A percentile compares a stretch with the other conserved stretches of the same genome.
Conservation (phyloP, 2,797 vertebrate genomes). For the Cercopithecus diana region DNA sequence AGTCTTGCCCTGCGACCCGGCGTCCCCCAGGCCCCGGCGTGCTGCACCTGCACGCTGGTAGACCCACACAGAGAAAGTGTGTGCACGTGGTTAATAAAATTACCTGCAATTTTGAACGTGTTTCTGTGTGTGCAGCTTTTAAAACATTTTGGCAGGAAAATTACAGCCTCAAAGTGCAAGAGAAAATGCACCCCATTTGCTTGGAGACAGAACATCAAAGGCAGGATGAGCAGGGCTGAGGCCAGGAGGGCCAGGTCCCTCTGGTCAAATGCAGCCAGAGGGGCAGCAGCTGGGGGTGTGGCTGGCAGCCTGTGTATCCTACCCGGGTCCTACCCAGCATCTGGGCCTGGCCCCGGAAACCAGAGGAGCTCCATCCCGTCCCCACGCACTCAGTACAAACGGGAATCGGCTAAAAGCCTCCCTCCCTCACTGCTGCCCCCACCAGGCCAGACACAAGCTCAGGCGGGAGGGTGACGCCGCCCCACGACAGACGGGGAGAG, state of each 20-base stretch:
- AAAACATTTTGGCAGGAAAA: conserved; percentile 65
- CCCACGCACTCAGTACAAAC: rapidly evolving
- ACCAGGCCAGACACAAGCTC: not conserved
- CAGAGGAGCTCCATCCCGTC: not conserved
- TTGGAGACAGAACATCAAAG: not conserved
- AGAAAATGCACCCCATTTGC: not conserved
- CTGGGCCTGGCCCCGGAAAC: not conserved
- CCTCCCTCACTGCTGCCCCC: not conserved
- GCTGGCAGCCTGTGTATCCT: not conserved
- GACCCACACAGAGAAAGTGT: rapidly evolving
- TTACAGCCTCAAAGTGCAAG: not conserved
- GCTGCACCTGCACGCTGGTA: not conserved
- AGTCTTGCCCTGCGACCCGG: rapidly evolving
- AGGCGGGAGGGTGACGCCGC: not conserved
- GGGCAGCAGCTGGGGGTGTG: not conserved
- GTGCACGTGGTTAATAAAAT: rapidly evolving
- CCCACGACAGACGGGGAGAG: not conserved
- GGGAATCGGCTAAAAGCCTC: too few species aligned
- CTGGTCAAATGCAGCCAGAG: rapidly evolving
- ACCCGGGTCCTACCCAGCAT: not conserved
- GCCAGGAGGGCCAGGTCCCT: not conserved
- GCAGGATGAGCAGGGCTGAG: not conserved
- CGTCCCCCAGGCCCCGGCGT: rapidly evolving
- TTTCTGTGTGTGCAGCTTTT: not conserved
- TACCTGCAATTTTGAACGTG: not conserved